These are phyloP conservation scores for Branchipolynoe longqiensis DNA, from an alignment of 2,888 invertebrate species.

Conservation along the genomic window DNA sequence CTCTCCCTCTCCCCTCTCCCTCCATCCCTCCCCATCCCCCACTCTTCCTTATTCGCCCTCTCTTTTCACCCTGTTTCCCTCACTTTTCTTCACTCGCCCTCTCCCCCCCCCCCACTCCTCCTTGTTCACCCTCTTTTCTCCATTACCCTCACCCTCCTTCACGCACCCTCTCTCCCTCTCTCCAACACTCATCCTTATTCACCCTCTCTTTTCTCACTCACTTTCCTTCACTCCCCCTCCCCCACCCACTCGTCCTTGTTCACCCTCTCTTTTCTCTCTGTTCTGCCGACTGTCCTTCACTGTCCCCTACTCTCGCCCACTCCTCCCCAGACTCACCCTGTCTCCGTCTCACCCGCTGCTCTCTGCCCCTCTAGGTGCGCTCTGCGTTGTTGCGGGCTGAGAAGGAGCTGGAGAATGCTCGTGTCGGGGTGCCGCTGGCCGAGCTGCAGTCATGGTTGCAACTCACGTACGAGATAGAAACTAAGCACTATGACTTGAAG, in stretches of 20 bases:
- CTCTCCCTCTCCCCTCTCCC: neutral
- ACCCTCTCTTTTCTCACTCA: too few species aligned
- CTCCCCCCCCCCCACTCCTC: neutral
- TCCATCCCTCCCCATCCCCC: neutral
- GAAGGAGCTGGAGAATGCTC: slow-evolving; percentile 90
- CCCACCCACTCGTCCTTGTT: neutral
- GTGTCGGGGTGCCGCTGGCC: slow-evolving; percentile 82
- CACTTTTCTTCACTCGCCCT: too few species aligned
- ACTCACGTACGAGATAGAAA: slow-evolving; percentile 96
- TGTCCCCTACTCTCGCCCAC: too few species aligned
- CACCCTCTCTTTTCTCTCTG: neutral
- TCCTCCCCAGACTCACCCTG: too few species aligned
- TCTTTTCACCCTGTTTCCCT: neutral
- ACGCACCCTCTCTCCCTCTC: too few species aligned
- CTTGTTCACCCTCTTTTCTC: neutral
- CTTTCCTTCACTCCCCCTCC: too few species aligned
- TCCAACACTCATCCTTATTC: too few species aligned
- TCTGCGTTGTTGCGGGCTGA: slow-evolving; percentile 92
- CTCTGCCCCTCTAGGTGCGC: slow-evolving; percentile 83
- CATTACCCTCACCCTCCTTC: too few species aligned
- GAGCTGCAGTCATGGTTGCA: slow-evolving; percentile 97
- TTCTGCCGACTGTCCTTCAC: too few species aligned
- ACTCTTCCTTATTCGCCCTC: neutral
- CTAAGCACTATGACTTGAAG: slow-evolving; percentile 92
- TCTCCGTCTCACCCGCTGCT: too few species aligned